A percentile compares a stretch with the other conserved stretches of the same genome.
Evolutionary conservation across 1,140 invertebrate genomes (phyloP).

Genomic region (Cydia splendana): DNA sequence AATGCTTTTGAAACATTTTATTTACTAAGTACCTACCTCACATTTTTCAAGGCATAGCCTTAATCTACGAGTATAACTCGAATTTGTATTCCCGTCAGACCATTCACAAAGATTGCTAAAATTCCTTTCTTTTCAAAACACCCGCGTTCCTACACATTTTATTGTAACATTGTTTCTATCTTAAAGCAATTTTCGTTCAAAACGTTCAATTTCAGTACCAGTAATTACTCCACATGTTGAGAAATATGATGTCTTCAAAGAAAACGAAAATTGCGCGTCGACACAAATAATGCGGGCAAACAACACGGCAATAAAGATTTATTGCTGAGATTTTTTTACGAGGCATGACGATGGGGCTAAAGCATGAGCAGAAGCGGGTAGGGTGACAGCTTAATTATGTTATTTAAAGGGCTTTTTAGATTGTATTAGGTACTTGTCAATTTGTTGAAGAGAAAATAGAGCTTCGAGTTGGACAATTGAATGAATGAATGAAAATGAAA

Average conservation of each 20-base stretch:
- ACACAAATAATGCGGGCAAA: constrained; percentile 72
- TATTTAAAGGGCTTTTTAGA: too few relatives aligned
- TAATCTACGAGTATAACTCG: background rate
- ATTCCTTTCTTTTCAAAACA: constrained; percentile 1
- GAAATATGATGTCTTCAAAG: constrained; percentile 69
- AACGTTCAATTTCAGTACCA: constrained; percentile 38
- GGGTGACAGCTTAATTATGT: constrained; percentile 1
- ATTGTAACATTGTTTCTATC: constrained; percentile 39
- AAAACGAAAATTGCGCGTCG: constrained; percentile 62
- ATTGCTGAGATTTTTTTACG: constrained; percentile 68
- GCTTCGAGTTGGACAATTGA: too few relatives aligned
- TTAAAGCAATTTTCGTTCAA: constrained; percentile 26
- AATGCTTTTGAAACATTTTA: background rate
- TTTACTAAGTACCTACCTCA: background rate
- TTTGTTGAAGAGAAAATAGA: too few relatives aligned
- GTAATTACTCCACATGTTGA: constrained; percentile 49
- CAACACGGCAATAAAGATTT: constrained; percentile 77
- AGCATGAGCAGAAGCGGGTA: constrained; percentile 23
- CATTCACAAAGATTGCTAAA: background rate
- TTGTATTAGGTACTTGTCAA: too few relatives aligned
- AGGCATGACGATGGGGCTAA: constrained; percentile 34
- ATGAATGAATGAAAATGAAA: too few relatives aligned
- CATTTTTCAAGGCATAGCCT: background rate
- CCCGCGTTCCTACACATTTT: background rate
- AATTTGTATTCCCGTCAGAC: background rate